Conservation (phyloP, 2,888 invertebrate genomes). For the Malthinus flaveolus region DNA sequence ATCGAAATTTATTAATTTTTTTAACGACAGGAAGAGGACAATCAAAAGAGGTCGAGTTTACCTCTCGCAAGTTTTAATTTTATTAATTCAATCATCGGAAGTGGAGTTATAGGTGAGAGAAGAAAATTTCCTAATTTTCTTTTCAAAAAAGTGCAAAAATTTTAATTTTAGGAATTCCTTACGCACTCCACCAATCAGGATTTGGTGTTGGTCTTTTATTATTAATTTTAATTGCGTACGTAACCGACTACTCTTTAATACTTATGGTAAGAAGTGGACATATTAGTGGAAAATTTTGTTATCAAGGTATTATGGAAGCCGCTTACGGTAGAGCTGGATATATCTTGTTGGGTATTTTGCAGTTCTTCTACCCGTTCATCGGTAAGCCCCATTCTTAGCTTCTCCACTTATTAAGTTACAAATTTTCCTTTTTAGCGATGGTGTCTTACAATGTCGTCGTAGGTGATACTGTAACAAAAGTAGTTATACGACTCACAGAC, state of each 20-base stretch:
- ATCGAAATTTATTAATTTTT: slow-evolving; percentile 1
- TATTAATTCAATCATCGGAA: slow-evolving; percentile 86
- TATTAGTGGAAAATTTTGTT: slow-evolving; percentile 76
- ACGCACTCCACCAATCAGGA: slow-evolving; percentile 78
- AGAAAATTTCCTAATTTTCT: too few relatives aligned
- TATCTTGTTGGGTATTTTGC: slow-evolving; percentile 72
- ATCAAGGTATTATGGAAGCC: slow-evolving; percentile 77
- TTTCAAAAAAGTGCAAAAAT: neutral
- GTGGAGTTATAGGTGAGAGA: slow-evolving; percentile 80
- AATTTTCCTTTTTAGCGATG: slow-evolving; percentile 67
- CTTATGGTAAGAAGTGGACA: slow-evolving; percentile 77
- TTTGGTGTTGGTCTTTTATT: slow-evolving; percentile 75
- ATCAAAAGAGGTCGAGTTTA: slow-evolving; percentile 67
- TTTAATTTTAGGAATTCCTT: slow-evolving; percentile 66
- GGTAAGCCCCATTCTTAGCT: slow-evolving; percentile 57
- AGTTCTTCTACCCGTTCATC: slow-evolving; percentile 82
- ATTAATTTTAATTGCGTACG: slow-evolving; percentile 69
- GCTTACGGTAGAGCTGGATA: slow-evolving; percentile 80
- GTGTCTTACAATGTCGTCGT: slow-evolving; percentile 87
- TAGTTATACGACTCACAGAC: slow-evolving; percentile 71
- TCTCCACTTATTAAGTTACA: too few relatives aligned
- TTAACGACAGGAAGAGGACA: slow-evolving; percentile 54
- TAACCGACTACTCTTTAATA: slow-evolving; percentile 82
- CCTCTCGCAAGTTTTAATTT: slow-evolving; percentile 84
- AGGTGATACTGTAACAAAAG: slow-evolving; percentile 83